Conservation (phyloP, 2,888 invertebrate species). For the Acrobeloides nanus region DNA sequence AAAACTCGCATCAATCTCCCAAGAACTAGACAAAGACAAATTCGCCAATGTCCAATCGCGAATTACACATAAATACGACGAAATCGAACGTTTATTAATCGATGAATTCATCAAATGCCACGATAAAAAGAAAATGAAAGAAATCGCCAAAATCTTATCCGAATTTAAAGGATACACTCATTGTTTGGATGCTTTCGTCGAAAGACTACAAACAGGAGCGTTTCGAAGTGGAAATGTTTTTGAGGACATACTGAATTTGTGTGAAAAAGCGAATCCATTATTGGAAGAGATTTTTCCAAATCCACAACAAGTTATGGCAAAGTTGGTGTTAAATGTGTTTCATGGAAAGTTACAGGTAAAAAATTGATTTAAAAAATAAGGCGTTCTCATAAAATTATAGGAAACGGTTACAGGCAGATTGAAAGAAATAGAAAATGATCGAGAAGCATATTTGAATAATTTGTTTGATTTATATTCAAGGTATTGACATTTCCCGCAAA, state of each 20-base stretch:
- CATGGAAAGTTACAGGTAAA: conserved; percentile 66
- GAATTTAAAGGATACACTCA: conserved; percentile 73
- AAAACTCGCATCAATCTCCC: conserved; percentile 85
- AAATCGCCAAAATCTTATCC: conserved; percentile 79
- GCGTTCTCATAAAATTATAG: conserved; percentile 48
- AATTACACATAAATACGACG: conserved; percentile 50
- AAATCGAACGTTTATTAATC: conserved; percentile 65
- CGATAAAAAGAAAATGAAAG: conserved; percentile 80
- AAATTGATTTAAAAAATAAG: conserved; percentile 4
- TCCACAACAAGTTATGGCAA: conserved; percentile 93
- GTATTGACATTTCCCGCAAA: too few relatives aligned
- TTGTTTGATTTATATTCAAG: conserved; percentile 81
- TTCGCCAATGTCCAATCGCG: conserved; percentile 45
- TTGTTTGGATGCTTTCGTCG: conserved; percentile 91
- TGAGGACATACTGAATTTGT: conserved; percentile 77
- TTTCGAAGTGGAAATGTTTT: conserved; percentile 82
- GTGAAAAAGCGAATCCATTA: conserved; percentile 72
- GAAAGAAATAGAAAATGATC: conserved; percentile 68
- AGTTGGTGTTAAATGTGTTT: conserved; percentile 90
- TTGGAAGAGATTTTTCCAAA: conserved; percentile 77
- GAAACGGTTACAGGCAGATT: conserved; percentile 76
- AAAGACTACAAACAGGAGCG: conserved; percentile 78
- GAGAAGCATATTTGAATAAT: conserved; percentile 79
- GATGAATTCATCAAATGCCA: conserved; percentile 89
- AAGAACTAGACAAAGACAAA: conserved; percentile 63